Evolutionary conservation across 53 echinoderm and acorn worm genomes (phyloP).

Genomic region (Temnopleurus reevesii): DNA sequence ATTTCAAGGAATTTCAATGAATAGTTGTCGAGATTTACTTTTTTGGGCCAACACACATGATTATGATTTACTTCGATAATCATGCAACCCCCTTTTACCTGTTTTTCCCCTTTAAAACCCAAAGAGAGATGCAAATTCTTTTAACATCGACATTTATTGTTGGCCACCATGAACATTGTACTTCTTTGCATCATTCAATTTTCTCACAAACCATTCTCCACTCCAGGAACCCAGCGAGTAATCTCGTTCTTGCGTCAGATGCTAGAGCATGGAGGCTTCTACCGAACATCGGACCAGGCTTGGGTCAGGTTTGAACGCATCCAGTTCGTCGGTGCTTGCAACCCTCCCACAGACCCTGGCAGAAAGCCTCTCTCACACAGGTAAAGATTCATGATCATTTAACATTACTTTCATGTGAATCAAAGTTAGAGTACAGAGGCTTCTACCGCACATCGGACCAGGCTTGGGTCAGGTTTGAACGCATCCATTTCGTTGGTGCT

Average conservation of each 20-base stretch:
- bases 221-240: slow-evolving; percentile 99
- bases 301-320: slow-evolving; percentile 95
- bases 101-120: too few relatives aligned
- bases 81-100: too few relatives aligned
- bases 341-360: slow-evolving; percentile 96
- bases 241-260: slow-evolving; percentile 99
- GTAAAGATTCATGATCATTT: slow-evolving; percentile 35
- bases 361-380: slow-evolving; percentile 95
- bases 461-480: slow-evolving; percentile 90
- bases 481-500: slow-evolving; percentile 98
- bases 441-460: slow-evolving; percentile 96
- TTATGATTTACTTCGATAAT: too few relatives aligned
- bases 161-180: too few relatives aligned
- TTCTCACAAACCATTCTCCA: too few relatives aligned
- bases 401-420: not conserved
- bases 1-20: too few relatives aligned
- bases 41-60: too few relatives aligned
- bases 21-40: too few relatives aligned
- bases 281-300: slow-evolving; percentile 87
- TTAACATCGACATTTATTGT: too few relatives aligned
- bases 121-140: too few relatives aligned
- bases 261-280: slow-evolving; percentile 96
- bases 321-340: slow-evolving; percentile 99
- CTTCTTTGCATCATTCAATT: too few relatives aligned
- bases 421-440: slow-evolving; percentile 57